Conservation (phyloP, 2,888 invertebrate species). For the Diarsia rubi region DNA sequence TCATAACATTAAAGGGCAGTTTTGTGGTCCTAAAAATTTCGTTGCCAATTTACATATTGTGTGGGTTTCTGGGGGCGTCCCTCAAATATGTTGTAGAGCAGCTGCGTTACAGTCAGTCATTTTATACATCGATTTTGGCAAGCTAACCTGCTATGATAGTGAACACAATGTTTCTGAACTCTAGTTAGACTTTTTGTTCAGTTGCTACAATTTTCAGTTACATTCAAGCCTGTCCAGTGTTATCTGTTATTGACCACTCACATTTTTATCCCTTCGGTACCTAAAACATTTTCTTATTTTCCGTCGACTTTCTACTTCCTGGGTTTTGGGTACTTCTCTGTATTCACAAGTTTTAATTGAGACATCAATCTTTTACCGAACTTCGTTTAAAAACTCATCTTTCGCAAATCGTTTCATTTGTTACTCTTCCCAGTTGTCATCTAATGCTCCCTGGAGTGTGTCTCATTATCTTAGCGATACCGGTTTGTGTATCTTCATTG, state of each 20-base stretch:
- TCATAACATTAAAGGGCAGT: slow-evolving; percentile 48
- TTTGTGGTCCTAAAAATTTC: slow-evolving; percentile 52
- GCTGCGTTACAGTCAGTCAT: neutral
- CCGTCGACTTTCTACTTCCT: neutral
- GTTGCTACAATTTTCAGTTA: neutral
- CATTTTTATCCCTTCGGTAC: neutral
- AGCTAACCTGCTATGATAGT: neutral
- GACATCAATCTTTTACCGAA: slow-evolving; percentile 2
- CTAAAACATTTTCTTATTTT: neutral
- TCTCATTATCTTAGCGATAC: slow-evolving; percentile 21
- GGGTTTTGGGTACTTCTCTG: neutral
- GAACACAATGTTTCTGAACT: neutral
- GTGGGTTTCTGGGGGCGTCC: slow-evolving; percentile 2
- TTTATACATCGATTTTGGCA: slow-evolving; percentile 9
- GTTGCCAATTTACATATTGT: slow-evolving; percentile 38
- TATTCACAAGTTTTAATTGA: slow-evolving; percentile 5
- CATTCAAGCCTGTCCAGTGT: neutral
- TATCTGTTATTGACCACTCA: neutral
- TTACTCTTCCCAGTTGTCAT: slow-evolving; percentile 4
- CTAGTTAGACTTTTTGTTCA: neutral
- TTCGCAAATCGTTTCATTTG: neutral
- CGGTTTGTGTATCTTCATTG: slow-evolving; percentile 28
- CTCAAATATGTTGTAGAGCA: slow-evolving; percentile 18
- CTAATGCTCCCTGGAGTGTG: slow-evolving; percentile 27
- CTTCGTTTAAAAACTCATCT: slow-evolving; percentile 8